Percentiles rank a stretch among this genome's conserved stretches.
Conservation (phyloP, 2,797 vertebrate species). For the Dermochelys coriacea region DNA sequence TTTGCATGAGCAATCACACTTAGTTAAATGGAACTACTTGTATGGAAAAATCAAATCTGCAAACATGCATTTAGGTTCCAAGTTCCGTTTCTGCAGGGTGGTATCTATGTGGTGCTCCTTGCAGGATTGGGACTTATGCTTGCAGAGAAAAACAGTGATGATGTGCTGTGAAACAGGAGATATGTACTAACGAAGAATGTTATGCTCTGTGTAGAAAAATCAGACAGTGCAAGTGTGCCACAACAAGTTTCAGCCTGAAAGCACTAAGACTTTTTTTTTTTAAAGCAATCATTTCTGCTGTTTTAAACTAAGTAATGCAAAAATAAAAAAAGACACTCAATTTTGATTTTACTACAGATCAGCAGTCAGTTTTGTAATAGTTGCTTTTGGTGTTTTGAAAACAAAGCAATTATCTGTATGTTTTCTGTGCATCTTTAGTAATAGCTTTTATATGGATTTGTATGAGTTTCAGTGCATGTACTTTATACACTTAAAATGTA, state of each 20-base stretch:
- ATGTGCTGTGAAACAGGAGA: not conserved
- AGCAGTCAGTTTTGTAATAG: not conserved
- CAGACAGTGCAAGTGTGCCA: not conserved
- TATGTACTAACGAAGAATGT: not conserved
- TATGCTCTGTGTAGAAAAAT: not conserved
- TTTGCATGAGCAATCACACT: not conserved
- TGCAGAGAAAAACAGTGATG: not conserved
- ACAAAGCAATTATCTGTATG: not conserved
- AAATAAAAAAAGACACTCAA: not conserved
- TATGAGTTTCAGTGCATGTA: not conserved
- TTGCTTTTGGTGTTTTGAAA: not conserved
- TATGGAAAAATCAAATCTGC: not conserved
- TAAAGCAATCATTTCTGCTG: not conserved
- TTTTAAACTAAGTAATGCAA: not conserved
- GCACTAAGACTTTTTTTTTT: not conserved
- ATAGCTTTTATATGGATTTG: not conserved
- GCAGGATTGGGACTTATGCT: not conserved
- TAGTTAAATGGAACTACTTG: not conserved
- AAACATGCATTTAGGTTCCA: not conserved
- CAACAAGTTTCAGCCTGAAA: not conserved
- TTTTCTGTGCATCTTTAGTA: not conserved
- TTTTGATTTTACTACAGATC: not conserved
- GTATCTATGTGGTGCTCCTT: not conserved
- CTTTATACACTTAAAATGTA: not conserved
- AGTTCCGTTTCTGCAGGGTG: not conserved